Base-by-base conservation (phyloP, 2,797 vertebrate genomes). In the Calcarius lapponicus region DNA sequence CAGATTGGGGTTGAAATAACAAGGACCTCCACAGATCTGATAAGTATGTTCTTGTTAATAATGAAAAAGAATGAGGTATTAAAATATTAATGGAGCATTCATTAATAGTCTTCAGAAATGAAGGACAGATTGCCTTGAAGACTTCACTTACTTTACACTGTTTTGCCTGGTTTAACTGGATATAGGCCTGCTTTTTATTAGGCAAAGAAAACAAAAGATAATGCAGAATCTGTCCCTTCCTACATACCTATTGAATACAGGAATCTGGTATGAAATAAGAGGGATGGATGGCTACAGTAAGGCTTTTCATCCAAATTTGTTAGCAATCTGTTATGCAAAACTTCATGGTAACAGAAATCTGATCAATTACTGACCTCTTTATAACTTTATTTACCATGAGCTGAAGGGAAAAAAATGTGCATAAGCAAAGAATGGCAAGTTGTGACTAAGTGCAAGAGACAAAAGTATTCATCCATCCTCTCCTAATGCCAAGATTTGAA, bases 401-500 rank as follows among this genome's bases (percentile, higher is more conserved):
- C 80, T 86, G 80, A 82, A 83, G n/a, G 87, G 36, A 70, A 61
- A 78, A 83, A 57, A 80, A 53, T 9, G 60, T 81, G 61, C 87
- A 82, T 86, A 81, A 96, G 88, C 82, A 90, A 86, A 92, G 86
- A 97, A 93, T 73, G 95, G 79, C 83, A 94, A 95, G 88, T 95
- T 89, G 84, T 90, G 94, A 91, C 96, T 90, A 93, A 94, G 91
- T 93, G 88, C 79, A 95, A 95, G 80, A 96, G 67, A 91, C 72
- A 91, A 84, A 96, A 97, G 89, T 93, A 86, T 91, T 95, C 93
- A 95, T 91, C 95, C 92, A 90, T 95, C 80, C 86, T 96, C 93
- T 94, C 53, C 36, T 90, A 97, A 97, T 96, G 96, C 97, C 98
- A 97, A 97, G 94, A 97, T 96, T 97, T 94, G 95, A 95, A 93